phyloP scores from a whole-genome alignment of 2,113 vertebrate species.

The Eulemur rufifrons region DNA sequence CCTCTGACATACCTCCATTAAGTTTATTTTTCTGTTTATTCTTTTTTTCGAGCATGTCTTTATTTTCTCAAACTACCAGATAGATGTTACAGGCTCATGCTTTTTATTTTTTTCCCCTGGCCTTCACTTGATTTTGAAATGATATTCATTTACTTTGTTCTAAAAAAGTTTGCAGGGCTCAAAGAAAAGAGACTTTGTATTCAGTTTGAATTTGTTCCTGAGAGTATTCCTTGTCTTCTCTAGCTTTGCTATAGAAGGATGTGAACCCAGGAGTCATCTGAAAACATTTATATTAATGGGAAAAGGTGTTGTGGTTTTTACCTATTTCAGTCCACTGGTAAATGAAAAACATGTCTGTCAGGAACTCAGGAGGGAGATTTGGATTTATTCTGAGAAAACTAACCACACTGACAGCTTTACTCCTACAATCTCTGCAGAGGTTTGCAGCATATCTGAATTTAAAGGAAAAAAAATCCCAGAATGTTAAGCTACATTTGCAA shows the following conservation, averaged over 20 bases:
- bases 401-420: slow-evolving; percentile 40
- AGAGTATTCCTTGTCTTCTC: slow-evolving; percentile 41
- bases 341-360: slow-evolving; percentile 25
- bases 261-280: slow-evolving; percentile 36
- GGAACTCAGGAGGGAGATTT: not conserved
- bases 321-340: slow-evolving; percentile 58
- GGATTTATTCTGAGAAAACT: slow-evolving; percentile 60
- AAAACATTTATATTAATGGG: slow-evolving; percentile 69
- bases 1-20: not conserved
- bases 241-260: slow-evolving; percentile 51
- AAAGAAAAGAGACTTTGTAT: not conserved
- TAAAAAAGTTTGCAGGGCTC: not conserved
- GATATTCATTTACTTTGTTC: not conserved
- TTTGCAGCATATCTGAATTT: slow-evolving; percentile 60
- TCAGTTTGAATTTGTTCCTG: slow-evolving; percentile 26
- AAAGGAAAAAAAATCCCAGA: not conserved
- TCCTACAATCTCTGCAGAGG: slow-evolving; percentile 60
- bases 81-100: fast-evolving
- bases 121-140: not conserved
- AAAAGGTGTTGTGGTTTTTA: slow-evolving; percentile 62
- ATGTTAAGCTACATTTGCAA: slow-evolving; percentile 54
- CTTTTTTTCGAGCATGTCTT: not conserved
- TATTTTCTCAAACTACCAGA: not conserved
- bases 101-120: not conserved
- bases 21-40: not conserved